Percentiles rank a stretch among this genome's conserved stretches.
Evolutionary conservation across 2,888 invertebrate genomes (phyloP).

Genomic region (Heliconius aoede): DNA sequence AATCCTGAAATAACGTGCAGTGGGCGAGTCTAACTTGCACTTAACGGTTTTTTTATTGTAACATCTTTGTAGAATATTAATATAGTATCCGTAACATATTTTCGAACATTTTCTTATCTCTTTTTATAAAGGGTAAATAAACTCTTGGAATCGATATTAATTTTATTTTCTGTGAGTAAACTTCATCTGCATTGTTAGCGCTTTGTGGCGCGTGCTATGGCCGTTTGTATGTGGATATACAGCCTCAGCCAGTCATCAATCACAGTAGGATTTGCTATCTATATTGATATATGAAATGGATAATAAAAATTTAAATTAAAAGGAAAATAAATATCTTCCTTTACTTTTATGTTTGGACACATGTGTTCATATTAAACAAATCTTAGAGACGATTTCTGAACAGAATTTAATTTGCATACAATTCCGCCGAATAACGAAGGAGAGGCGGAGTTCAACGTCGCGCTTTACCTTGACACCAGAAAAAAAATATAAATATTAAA

Average conservation of each 20-base stretch:
- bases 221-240: constrained; percentile 9
- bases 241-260: constrained; percentile 19
- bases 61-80: background rate
- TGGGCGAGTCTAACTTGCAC: background rate
- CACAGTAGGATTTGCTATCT: constrained; percentile 5
- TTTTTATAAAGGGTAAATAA: background rate
- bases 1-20: too few species aligned
- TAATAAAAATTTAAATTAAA: background rate
- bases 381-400: too few species aligned
- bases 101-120: background rate
- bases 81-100: background rate
- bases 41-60: background rate
- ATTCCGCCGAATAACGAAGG: too few species aligned
- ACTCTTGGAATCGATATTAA: background rate
- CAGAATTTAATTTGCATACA: too few species aligned
- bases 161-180: background rate
- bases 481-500: too few species aligned
- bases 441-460: too few species aligned
- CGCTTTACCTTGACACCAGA: too few species aligned
- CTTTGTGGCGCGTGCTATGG: constrained; percentile 14
- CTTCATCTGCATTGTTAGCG: constrained; percentile 16
- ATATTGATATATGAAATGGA: background rate
- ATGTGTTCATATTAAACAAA: too few species aligned
- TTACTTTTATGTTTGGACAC: too few species aligned
- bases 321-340: background rate